Evolutionary conservation across 2,888 invertebrate species (phyloP).

Genomic region (Notodonta dromedarius): DNA sequence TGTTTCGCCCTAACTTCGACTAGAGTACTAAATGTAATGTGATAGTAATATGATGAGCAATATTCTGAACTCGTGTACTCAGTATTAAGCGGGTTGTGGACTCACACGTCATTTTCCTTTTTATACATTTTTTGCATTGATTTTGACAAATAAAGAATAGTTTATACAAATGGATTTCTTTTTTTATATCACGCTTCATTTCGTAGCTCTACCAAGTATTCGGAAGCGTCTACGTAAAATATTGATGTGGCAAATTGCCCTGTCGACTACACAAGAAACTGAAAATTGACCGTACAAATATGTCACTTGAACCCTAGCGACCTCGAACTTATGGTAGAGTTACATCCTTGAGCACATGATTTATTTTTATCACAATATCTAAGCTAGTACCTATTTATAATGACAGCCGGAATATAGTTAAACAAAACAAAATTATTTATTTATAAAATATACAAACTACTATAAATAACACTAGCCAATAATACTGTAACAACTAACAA

Average conservation of each 20-base stretch:
- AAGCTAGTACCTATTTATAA: too few relatives aligned
- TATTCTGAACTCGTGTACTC: slow-evolving; percentile 15
- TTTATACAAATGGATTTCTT: slow-evolving; percentile 30
- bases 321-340: too few relatives aligned
- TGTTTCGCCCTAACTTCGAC: too few relatives aligned
- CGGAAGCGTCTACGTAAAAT: too few relatives aligned
- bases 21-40: background rate
- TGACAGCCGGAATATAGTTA: slow-evolving; percentile 4
- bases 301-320: too few relatives aligned
- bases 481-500: slow-evolving; percentile 48
- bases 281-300: too few relatives aligned
- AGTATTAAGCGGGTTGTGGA: slow-evolving; percentile 36
- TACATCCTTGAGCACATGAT: too few relatives aligned
- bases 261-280: too few relatives aligned
- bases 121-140: slow-evolving; percentile 33
- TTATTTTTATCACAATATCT: too few relatives aligned
- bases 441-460: slow-evolving; percentile 44
- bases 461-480: slow-evolving; percentile 56
- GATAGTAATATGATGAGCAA: background rate
- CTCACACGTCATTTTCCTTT: slow-evolving; percentile 24
- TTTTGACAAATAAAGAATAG: slow-evolving; percentile 39
- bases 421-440: slow-evolving; percentile 41
- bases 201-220: too few relatives aligned
- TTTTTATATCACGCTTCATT: slow-evolving; percentile 8
- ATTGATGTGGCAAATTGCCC: too few relatives aligned